Base-by-base conservation (phyloP, 2,888 invertebrate species). In the Tuberolachnus salignus region DNA sequence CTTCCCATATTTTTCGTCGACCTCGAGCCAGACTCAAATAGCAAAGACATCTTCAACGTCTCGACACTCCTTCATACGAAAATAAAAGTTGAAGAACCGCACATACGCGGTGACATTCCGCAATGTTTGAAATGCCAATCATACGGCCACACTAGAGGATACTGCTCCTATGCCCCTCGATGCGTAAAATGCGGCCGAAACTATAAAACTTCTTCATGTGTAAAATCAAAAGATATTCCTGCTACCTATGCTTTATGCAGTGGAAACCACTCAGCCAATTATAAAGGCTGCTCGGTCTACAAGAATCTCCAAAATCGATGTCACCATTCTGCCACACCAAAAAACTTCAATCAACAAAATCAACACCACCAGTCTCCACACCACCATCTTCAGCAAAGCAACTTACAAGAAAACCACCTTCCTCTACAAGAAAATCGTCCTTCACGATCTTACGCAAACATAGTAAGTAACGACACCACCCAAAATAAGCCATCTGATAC, bases 1-100 rank as follows among this genome's bases (percentile, higher is more conserved):
- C 53, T 69, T 6, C 69, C 69, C 14, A n/a, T 69, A 0, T 69
- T 69, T 16, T 69, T 69, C 14, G 53, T 69, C 8, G 69, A 53
- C 9, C 21, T 69, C 3, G 51, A 51, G 3, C 26, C 69, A n/a
- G 23, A 69, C 9, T n/a, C 19, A 9, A 46, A 4, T 44, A 46
- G n/a, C 2, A 67, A 67, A 14, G 3, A 42, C 21, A 67, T 67
- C 2, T 69, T 49, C 4, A 26, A 19, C 13, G 3, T 69, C n/a
- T 6, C 19, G 16, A 11, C 53, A 2, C 21, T 69, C 11, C 26
- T 51, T 4, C 23, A 69, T 8, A 69, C 53, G 6, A 9, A 23
- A 55, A 34, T 71, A 10, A 34, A 57, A 44, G 42, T 71, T 1
- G 44, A 71, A 42, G 42, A 53, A 55, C 72, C 59, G 0, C 34